Evolutionary conservation across 2,797 vertebrate genomes (phyloP), one percentile per base, ranked within the genome.

Genomic region (Triplophysa bombifrons): DNA sequence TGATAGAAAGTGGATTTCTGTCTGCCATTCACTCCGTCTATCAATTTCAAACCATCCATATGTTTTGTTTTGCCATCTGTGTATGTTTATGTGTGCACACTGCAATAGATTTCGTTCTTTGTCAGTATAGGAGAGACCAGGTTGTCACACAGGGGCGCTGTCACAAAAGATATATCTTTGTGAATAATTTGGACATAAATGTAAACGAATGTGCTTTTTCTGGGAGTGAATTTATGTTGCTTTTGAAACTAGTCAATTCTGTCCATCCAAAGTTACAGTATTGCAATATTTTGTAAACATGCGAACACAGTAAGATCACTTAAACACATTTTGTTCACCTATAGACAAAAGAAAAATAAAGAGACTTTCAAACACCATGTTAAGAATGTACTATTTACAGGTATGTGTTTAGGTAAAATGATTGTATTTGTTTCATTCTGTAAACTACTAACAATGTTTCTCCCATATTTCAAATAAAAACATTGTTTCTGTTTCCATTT

Each of bases 1-100:
- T 78, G 76, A 64, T 63, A 48, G 56, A 78, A 55, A 78, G 2
- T 25, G 58, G 41, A 78, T 78, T 71, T 70, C 60, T 72, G 69
- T 79, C 69, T 72, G 51, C 56, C 16, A 68, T 71, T 78, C 58
- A 71, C 22, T 71, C 58, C 46, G 61, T 46, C 34, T 66, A 44
- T 55, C 34, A 38, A 38, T 38, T 38, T 7, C 34, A 65, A 79
- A 65, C 4, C 4, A 41, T 55, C 22, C 12, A 46, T 72, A 27
- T 72, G 46, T 79, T 50, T 71, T 20, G 55, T 30, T n/a, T 65
- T 55, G 58, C 58, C 76, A 44, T 22, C 30, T 38, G 76, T 71
- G 25, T 34, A 38, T 22, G 22, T 74, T 41, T 73, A 13, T 61
- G 38, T 60, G 51, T 38, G 51, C 38, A 19, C 34, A 72, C 34